Evolutionary conservation across 2,797 vertebrate species (phyloP).

Genomic region (Gephyroberyx darwinii): DNA sequence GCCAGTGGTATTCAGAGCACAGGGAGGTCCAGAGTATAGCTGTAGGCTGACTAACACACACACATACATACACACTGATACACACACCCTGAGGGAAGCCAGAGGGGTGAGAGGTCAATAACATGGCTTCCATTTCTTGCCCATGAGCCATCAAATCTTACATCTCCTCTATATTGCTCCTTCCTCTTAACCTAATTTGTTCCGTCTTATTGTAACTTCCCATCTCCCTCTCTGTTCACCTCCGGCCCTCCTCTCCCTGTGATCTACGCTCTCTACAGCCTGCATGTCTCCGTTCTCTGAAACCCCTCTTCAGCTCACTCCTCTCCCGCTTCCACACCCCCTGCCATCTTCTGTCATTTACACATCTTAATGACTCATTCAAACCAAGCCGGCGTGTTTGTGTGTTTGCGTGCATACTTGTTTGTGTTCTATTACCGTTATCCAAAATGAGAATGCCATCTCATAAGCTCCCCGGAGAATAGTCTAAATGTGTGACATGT

Average conservation of each 20-base stretch:
- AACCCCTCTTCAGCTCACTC: slow-evolving; percentile 47
- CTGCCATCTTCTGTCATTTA: slow-evolving; percentile 61
- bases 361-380: slow-evolving; percentile 74
- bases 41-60: slow-evolving; percentile 67
- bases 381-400: slow-evolving; percentile 49
- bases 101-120: slow-evolving; percentile 70
- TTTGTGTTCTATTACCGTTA: slow-evolving; percentile 58
- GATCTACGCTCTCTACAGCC: slow-evolving; percentile 39
- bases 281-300: slow-evolving; percentile 37
- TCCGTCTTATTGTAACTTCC: slow-evolving; percentile 38
- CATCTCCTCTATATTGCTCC: slow-evolving; percentile 47
- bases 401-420: slow-evolving; percentile 47
- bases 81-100: slow-evolving; percentile 64
- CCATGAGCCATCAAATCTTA: slow-evolving; percentile 56
- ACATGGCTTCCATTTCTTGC: slow-evolving; percentile 66
- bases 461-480: slow-evolving; percentile 58
- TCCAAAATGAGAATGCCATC: slow-evolving; percentile 28
- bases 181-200: slow-evolving; percentile 65
- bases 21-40: slow-evolving; percentile 68
- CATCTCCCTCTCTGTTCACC: slow-evolving; percentile 33
- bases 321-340: slow-evolving; percentile 35
- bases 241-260: slow-evolving; percentile 23
- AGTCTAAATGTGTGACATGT: slow-evolving; percentile 60
- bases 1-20: slow-evolving; percentile 72
- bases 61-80: slow-evolving; percentile 43